Conservation (phyloP, 1,140 invertebrate species). For the Ceratina calcarata region DNA sequence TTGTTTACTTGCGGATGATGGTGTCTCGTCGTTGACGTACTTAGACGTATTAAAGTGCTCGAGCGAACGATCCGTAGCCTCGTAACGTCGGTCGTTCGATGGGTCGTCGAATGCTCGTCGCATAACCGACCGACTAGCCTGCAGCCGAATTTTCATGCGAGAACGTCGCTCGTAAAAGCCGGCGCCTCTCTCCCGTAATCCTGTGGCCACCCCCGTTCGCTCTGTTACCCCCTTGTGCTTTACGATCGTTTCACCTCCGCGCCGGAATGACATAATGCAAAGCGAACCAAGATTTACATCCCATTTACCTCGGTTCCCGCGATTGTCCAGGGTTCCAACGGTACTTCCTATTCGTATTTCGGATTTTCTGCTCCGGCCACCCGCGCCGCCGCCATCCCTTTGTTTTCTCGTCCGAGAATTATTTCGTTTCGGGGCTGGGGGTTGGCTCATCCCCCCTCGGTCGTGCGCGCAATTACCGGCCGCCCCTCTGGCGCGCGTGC, state of each 20-base stretch:
- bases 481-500: slow-evolving; percentile 2
- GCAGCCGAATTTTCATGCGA: slow-evolving; percentile 51
- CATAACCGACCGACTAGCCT: slow-evolving; percentile 3
- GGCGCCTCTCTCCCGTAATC: slow-evolving; percentile 46
- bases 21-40: neutral
- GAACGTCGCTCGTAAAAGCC: slow-evolving; percentile 55
- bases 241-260: slow-evolving; percentile 54
- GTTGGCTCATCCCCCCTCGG: neutral
- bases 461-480: slow-evolving; percentile 39
- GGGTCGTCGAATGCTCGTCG: slow-evolving; percentile 18
- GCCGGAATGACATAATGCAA: slow-evolving; percentile 59
- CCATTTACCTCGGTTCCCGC: slow-evolving; percentile 52
- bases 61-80: slow-evolving; percentile 8
- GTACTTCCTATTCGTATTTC: slow-evolving; percentile 45
- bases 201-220: slow-evolving; percentile 5
- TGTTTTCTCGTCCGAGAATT: slow-evolving; percentile 42
- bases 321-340: slow-evolving; percentile 48
- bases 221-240: slow-evolving; percentile 38
- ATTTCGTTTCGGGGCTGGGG: slow-evolving; percentile 51
- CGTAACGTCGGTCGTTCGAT: slow-evolving; percentile 17
- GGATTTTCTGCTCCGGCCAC: slow-evolving; percentile 42
- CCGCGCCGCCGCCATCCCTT: slow-evolving; percentile 10
- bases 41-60: neutral
- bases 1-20: neutral
- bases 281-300: slow-evolving; percentile 64